Base-by-base conservation (phyloP, 2,113 vertebrate species). In the Thermophis baileyi region DNA sequence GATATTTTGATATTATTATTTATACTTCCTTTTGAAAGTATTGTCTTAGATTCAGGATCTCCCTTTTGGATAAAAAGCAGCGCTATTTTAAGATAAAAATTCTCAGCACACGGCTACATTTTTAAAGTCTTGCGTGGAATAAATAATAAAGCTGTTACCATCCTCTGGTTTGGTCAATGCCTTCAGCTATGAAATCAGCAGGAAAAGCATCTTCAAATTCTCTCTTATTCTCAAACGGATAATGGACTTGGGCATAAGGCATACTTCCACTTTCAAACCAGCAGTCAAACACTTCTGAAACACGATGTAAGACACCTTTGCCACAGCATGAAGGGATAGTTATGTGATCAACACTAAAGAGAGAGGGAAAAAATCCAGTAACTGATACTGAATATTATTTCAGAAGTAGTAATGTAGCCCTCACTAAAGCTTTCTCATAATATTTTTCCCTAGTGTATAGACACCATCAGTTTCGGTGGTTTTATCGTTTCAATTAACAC, bases 261-360 rank as follows among this genome's bases (percentile, higher is more conserved):
- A 99, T 99, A 97, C 99, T 99, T 92, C 99, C 99, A 0, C 99
- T 99, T 97, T 99, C 99, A 3, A 99, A 99, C 99, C 99, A 99
- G 97, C 99, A 99, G 97, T 99, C 99, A 8, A 99, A 99, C 63
- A 99, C 99, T 94, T 99, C 99, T 0, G 97, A 95, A 91, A 99
- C 90, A 6, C 99, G 98, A 49, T 81, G 98, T 95, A 99, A 97
- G 0, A 51, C 44, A 1, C 98, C 98, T 94, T 99, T 99, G 54
- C 99, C 99, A 24, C 98, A 94, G 86, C 97, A 97, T 0, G 99
- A 99, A 0, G 99, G 99, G 90, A 99, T 98, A 0, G 97, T 98
- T 93, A 99, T 95, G 25, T 93, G 90, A 95, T 99, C 99, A 0
- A 99, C 97, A 94, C 99, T 99, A 90, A 93, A 46, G n/a, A 46